Evolutionary conservation across 2,797 vertebrate genomes (phyloP).

Genomic region (Darevskia mixta): DNA sequence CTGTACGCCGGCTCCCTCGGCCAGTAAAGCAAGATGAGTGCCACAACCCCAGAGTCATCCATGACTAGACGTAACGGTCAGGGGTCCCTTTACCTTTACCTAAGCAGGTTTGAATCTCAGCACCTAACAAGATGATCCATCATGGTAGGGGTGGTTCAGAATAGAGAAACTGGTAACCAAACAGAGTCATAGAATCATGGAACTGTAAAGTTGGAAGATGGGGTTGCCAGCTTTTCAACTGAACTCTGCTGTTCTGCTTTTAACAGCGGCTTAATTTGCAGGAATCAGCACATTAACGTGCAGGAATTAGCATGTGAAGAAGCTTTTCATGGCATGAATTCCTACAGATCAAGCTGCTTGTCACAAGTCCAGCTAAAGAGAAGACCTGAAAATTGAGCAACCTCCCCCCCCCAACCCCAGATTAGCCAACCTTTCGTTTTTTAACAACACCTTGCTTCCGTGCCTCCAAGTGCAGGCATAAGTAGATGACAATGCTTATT

Average conservation of each 20-base stretch:
- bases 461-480: neutral
- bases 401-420: too few relatives aligned
- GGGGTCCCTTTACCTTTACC: too few relatives aligned
- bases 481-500: neutral
- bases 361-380: neutral
- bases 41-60: too few relatives aligned
- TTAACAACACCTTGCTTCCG: neutral
- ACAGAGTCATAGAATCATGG: neutral
- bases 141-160: neutral
- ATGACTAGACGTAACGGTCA: too few relatives aligned
- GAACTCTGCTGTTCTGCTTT: neutral
- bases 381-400: neutral
- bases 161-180: neutral
- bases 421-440: neutral
- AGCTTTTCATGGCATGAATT: neutral
- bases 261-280: neutral
- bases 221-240: too few relatives aligned
- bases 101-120: neutral
- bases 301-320: neutral
- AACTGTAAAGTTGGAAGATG: neutral
- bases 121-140: neutral
- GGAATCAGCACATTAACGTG: neutral
- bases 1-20: too few relatives aligned
- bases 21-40: too few relatives aligned
- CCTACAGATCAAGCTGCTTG: neutral